These are phyloP conservation scores for Eubucco bourcierii DNA, from an alignment of 2,113 vertebrate species.

Conservation along the genomic window DNA sequence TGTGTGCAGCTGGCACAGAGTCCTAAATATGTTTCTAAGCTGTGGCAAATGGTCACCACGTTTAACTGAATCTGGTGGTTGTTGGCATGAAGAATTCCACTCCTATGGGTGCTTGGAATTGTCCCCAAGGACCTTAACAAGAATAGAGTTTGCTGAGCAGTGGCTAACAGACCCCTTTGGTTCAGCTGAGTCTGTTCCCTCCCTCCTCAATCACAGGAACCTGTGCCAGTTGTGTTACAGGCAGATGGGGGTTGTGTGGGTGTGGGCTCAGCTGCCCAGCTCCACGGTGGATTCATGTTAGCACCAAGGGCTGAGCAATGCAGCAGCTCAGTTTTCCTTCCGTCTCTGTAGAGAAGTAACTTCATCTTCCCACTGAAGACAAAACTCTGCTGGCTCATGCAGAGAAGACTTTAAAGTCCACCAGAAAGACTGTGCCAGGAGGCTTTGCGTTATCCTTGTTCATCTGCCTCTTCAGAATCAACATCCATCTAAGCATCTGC, in stretches of 20 bases:
- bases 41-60: neutral
- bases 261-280: neutral
- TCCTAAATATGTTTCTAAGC: neutral
- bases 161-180: neutral
- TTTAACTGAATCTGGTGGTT: neutral
- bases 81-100: neutral
- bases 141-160: neutral
- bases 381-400: neutral
- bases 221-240: neutral
- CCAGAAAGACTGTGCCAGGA: neutral
- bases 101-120: neutral
- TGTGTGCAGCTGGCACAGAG: neutral
- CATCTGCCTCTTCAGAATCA: neutral
- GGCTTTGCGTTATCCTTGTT: neutral
- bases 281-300: neutral
- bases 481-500: neutral
- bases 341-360: neutral
- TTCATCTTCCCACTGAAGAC: neutral
- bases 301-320: neutral
- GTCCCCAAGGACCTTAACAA: neutral
- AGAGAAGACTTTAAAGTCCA: neutral
- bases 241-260: neutral
- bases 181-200: neutral
- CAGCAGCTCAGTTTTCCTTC: neutral
- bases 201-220: neutral